phyloP scores from a whole-genome alignment of 2,888 invertebrate genomes.

The Archips xylosteana region DNA sequence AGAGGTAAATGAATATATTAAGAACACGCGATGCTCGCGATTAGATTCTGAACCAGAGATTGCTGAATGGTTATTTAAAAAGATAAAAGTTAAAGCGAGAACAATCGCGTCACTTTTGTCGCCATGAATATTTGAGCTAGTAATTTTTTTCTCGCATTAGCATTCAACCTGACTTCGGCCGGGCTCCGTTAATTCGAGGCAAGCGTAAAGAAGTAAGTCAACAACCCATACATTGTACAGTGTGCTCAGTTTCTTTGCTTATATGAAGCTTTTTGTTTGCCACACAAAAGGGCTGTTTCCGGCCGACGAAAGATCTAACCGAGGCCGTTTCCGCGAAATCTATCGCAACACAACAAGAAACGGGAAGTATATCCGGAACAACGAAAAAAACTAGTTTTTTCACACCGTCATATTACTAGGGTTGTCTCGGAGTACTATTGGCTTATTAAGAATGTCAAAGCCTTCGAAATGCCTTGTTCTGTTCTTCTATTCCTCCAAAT shows the following conservation, averaged over 20 bases:
- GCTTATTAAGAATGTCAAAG: neutral
- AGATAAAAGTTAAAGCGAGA: neutral
- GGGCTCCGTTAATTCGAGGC: constrained; percentile 49
- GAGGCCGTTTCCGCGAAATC: constrained; percentile 79
- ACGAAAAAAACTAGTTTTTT: constrained; percentile 69
- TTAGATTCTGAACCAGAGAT: constrained; percentile 19
- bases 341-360: constrained; percentile 78
- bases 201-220: constrained; percentile 66
- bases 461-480: neutral
- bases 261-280: constrained; percentile 68
- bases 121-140: neutral
- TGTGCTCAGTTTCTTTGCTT: constrained; percentile 52
- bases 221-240: constrained; percentile 68
- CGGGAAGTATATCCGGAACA: constrained; percentile 84
- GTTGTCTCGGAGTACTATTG: constrained; percentile 48
- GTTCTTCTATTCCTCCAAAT: too few species aligned
- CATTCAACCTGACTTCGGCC: constrained; percentile 43
- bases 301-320: constrained; percentile 68
- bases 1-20: constrained; percentile 55
- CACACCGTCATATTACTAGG: constrained; percentile 60
- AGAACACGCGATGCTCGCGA: constrained; percentile 55
- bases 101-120: constrained; percentile 15
- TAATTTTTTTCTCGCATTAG: constrained; percentile 30
- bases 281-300: constrained; percentile 82
- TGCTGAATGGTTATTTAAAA: neutral